These are phyloP conservation scores for Pangasius larnaudii DNA, from an alignment of 2,797 vertebrate genomes.

Conservation along the genomic window DNA sequence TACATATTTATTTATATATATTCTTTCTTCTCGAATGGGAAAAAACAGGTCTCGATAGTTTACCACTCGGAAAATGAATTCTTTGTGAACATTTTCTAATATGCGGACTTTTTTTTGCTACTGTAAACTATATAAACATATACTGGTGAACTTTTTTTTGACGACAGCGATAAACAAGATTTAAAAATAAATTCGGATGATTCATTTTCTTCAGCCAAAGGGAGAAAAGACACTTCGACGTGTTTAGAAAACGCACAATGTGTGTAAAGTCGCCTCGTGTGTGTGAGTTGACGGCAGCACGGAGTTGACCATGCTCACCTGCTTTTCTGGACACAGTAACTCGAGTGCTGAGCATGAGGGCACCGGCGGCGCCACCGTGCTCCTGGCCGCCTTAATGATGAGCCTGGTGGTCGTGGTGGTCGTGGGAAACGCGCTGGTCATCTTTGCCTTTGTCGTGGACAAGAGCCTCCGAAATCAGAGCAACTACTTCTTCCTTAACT, in stretches of 20 bases:
- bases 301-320: slow-evolving; percentile 71
- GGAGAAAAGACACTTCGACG: not conserved
- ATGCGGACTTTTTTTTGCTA: not conserved
- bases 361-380: slow-evolving; percentile 61
- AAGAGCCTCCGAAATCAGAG: slow-evolving; percentile 87
- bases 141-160: slow-evolving; percentile 31
- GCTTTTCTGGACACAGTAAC: slow-evolving; percentile 71
- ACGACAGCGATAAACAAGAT: not conserved
- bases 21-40: not conserved
- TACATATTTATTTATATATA: not conserved
- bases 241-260: slow-evolving; percentile 19
- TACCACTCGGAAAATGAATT: not conserved
- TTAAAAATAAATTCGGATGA: not conserved
- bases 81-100: not conserved
- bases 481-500: slow-evolving; percentile 91
- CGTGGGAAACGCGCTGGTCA: slow-evolving; percentile 86
- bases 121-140: not conserved
- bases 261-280: slow-evolving; percentile 6
- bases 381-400: slow-evolving; percentile 81
- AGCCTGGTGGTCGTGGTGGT: slow-evolving; percentile 81
- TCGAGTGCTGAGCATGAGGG: slow-evolving; percentile 39
- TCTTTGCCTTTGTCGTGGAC: slow-evolving; percentile 89
- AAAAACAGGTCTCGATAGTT: not conserved
- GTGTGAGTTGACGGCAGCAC: not conserved
- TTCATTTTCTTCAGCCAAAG: not conserved